Base-by-base conservation (phyloP, 2,113 vertebrate genomes). In the Peromyscus leucopus region DNA sequence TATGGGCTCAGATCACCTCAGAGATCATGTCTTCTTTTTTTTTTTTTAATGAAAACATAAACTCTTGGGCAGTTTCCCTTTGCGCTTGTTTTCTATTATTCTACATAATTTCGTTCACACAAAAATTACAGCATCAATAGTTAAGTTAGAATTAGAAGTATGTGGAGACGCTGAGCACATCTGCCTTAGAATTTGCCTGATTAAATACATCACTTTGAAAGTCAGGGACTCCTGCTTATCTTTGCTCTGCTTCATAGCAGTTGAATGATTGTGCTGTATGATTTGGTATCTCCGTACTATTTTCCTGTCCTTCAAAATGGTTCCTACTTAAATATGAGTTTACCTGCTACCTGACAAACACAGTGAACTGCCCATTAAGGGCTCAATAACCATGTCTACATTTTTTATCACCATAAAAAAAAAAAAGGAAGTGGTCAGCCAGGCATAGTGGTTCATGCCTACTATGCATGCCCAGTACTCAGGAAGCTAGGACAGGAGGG, bases 51-150 rank as follows among this genome's bases (percentile, higher is more conserved):
- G 24, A 39, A 87, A 67, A 82, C 57, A 22, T 13, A 65, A 71
- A 17, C n/a, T 93, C 0, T 55, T 80, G 71, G 5, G 91, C 4
- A 72, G 8, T 67, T 93, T 94, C 31, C 57, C 91, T 90, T 72
- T 31, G 21, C 63, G 31, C 36, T 79, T 78, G 4, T 72, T 91
- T 95, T n/a, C 67, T 87, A 67, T 71, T 67, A 2, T 82, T 89
- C 67, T 83, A 69, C 63, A 90, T 33, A 59, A 33, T 16, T 87
- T 75, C 78, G 13, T 72, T 90, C 63, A 91, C 74, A 90, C 36
- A 65, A 6, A 94, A 76, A 85, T 0, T 0, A 51, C 0, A 1
- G 55, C 9, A 36, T 76, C 24, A 24, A 87, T 24, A 65, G 48
- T 72, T 75, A 69, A 91, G 13, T 21, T 12, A 55, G 63, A 55